These are phyloP conservation scores for Psilopogon haemacephalus DNA, from an alignment of 2,113 vertebrate genomes.

Conservation along the genomic window DNA sequence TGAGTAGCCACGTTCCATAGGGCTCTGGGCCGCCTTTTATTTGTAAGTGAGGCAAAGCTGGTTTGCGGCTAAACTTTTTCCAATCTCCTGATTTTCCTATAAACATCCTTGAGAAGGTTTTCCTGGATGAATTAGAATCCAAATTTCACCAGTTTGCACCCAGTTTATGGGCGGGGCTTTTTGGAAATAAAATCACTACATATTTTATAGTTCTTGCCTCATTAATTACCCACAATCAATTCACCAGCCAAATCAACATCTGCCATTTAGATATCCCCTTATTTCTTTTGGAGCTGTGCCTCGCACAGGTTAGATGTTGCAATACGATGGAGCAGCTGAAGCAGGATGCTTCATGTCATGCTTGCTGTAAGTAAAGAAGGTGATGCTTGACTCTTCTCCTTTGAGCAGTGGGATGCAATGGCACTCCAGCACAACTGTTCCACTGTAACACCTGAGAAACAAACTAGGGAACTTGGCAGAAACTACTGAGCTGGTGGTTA, in stretches of 20 bases:
- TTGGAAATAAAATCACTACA: too few relatives aligned
- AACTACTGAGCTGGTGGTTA: neutral
- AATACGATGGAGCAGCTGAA: neutral
- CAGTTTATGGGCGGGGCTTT: too few relatives aligned
- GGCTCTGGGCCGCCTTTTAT: too few relatives aligned
- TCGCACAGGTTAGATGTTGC: accelerated
- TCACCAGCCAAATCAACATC: neutral
- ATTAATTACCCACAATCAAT: too few relatives aligned
- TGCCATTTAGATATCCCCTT: neutral
- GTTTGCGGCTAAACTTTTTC: too few relatives aligned
- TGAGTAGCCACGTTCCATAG: too few relatives aligned
- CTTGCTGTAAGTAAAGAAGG: neutral
- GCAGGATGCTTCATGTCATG: neutral
- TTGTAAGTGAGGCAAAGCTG: too few relatives aligned
- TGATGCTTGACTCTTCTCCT: neutral
- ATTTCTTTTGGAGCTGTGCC: neutral
- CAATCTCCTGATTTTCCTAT: too few relatives aligned
- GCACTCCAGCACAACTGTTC: neutral
- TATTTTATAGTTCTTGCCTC: too few relatives aligned
- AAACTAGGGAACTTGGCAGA: neutral
- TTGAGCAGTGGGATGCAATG: neutral
- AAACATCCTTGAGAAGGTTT: too few relatives aligned
- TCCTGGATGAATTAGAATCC: too few relatives aligned
- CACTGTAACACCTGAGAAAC: neutral
- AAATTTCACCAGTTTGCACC: too few relatives aligned